phyloP scores from a whole-genome alignment of 2,797 vertebrate species.

The Pelobates cultripes region DNA sequence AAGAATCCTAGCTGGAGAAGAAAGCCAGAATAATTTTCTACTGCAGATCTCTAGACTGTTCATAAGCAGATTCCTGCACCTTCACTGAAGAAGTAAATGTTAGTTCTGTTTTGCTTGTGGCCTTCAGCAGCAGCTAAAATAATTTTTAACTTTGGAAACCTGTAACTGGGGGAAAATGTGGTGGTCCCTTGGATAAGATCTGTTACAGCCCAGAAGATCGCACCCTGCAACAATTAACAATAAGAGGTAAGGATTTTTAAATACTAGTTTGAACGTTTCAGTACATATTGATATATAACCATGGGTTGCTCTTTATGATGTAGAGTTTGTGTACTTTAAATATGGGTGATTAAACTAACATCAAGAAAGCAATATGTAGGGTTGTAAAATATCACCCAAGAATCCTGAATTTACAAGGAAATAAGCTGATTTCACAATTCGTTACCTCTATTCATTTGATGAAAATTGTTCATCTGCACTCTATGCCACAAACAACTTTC shows the following conservation, averaged over 20 bases:
- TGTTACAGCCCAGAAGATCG: not conserved
- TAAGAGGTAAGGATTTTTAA: conserved; percentile 21
- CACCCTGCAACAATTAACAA: not conserved
- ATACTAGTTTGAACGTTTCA: not conserved
- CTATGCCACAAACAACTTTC: no score
- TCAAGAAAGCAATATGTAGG: no score
- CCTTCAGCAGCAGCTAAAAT: conserved; percentile 1
- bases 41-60: conserved; percentile 1
- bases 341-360: not conserved
- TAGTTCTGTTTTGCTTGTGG: not conserved
- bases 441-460: no score
- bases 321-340: not conserved
- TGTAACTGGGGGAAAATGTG: conserved; percentile 28
- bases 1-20: not conserved
- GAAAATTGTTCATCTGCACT: no score
- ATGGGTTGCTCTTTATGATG: no score
- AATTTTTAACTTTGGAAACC: conserved; percentile 3
- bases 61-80: conserved; percentile 4
- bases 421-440: no score
- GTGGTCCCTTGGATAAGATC: conserved; percentile 24
- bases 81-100: conserved; percentile 4
- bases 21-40: not conserved
- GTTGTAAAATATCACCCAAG: no score
- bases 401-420: no score
- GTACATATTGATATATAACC: not conserved